phyloP scores from a whole-genome alignment of 1,140 invertebrate genomes.

The Cydia amplana region DNA sequence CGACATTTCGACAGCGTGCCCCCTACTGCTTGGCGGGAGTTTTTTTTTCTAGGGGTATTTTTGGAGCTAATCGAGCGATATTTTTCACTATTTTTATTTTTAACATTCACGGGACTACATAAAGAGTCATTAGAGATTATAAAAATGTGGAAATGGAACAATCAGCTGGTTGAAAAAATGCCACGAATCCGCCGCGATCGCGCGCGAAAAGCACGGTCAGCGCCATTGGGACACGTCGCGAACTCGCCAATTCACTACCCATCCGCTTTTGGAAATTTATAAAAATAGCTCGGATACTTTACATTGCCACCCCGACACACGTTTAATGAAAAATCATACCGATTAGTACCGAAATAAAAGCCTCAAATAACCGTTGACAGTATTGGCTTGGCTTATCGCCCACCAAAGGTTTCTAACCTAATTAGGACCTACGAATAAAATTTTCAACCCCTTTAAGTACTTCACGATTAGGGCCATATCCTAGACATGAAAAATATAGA shows the following conservation, averaged over 20 bases:
- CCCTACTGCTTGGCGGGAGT: constrained; percentile 75
- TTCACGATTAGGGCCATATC: constrained; percentile 41
- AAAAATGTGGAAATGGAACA: constrained; percentile 53
- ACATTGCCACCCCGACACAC: constrained; percentile 47
- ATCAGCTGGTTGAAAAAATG: constrained; percentile 74
- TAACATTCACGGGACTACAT: constrained; percentile 52
- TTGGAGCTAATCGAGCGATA: constrained; percentile 37
- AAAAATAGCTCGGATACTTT: constrained; percentile 68
- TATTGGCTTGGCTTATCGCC: constrained; percentile 69
- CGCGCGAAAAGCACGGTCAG: constrained; percentile 78
- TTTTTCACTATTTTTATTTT: constrained; percentile 43
- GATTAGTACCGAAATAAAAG: constrained; percentile 45
- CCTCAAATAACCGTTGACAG: constrained; percentile 53
- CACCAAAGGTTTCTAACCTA: constrained; percentile 72
- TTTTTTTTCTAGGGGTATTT: constrained; percentile 61
- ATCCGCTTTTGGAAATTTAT: constrained; percentile 76
- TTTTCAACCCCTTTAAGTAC: constrained; percentile 36
- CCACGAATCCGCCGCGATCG: constrained; percentile 78
- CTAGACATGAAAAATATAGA: constrained; percentile 42
- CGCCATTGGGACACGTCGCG: constrained; percentile 80
- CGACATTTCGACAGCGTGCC: constrained; percentile 64
- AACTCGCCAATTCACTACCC: constrained; percentile 70
- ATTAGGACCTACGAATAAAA: constrained; percentile 55
- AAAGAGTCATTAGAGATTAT: constrained; percentile 45
- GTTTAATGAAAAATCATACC: constrained; percentile 46